A percentile compares a stretch with the other conserved stretches of the same genome.
These are phyloP conservation scores for Hydractinia symbiolongicarpus DNA, from an alignment of 30 jellyfish, hydroid and myxozoan genomes.

Conservation along the genomic window DNA sequence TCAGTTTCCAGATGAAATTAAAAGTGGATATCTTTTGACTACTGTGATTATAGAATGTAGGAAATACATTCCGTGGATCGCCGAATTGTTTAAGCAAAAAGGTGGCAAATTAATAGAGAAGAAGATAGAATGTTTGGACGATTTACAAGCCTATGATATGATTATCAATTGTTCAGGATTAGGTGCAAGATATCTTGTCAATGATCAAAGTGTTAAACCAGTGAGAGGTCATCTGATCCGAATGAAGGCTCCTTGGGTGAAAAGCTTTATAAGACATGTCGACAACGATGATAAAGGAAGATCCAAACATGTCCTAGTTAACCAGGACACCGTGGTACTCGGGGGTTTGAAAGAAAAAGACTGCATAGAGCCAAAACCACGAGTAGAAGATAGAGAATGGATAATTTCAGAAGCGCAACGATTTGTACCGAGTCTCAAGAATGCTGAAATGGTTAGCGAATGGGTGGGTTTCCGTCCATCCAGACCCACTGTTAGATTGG, in stretches of 20 bases:
- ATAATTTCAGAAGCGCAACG: not conserved
- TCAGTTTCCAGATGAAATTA: constrained; percentile 8
- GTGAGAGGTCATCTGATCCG: constrained; percentile 71
- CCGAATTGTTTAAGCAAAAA: constrained; percentile 22
- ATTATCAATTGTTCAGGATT: constrained; percentile 67
- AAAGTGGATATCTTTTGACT: not conserved
- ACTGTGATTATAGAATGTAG: not conserved
- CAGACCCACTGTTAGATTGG: constrained; percentile 55
- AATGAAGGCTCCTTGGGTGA: constrained; percentile 79
- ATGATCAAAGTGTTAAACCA: constrained; percentile 49
- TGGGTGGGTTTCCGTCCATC: constrained; percentile 92
- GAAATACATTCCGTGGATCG: not conserved
- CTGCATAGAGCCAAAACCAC: not conserved
- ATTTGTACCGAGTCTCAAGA: constrained; percentile 30
- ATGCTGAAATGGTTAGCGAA: constrained; percentile 53
- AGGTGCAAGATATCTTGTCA: constrained; percentile 61
- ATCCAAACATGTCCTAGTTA: constrained; percentile 37
- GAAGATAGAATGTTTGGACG: constrained; percentile 27
- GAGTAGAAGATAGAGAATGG: not conserved
- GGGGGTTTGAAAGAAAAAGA: not conserved
- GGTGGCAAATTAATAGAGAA: constrained; percentile 44
- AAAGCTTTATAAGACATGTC: constrained; percentile 16
- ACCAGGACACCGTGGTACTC: constrained; percentile 12
- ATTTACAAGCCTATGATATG: constrained; percentile 52
- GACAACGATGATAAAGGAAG: constrained; percentile 1